phyloP scores from a whole-genome alignment of 2,888 invertebrate species.

The Drosophila conformis region DNA sequence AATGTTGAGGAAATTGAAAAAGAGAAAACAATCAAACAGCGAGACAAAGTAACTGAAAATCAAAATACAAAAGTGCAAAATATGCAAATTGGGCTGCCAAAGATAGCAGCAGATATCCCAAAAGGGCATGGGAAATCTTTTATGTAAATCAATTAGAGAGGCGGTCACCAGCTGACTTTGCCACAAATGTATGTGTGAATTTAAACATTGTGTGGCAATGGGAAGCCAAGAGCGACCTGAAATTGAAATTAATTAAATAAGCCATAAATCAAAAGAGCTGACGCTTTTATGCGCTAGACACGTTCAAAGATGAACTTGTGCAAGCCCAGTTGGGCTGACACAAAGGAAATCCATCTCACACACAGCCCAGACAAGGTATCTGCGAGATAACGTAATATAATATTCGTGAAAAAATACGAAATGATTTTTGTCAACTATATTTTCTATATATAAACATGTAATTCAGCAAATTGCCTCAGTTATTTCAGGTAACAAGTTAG shows the following conservation, averaged over 20 bases:
- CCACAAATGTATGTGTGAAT: conserved; percentile 44
- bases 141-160: conserved; percentile 15
- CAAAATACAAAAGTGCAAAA: conserved; percentile 12
- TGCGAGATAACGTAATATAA: not conserved
- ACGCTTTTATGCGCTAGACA: not conserved
- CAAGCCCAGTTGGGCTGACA: not conserved
- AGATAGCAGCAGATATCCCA: conserved; percentile 10
- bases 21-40: conserved; percentile 17
- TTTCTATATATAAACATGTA: not conserved
- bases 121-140: conserved; percentile 39
- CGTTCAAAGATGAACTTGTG: not conserved
- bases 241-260: conserved; percentile 25
- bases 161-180: conserved; percentile 11
- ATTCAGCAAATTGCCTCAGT: not conserved
- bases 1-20: conserved; percentile 32
- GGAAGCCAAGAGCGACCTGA: not conserved
- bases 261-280: conserved; percentile 30
- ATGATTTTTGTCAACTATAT: not conserved
- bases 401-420: not conserved
- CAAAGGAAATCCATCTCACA: not conserved
- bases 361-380: not conserved
- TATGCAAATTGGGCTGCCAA: conserved; percentile 54
- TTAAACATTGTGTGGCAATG: conserved; percentile 13
- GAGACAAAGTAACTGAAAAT: conserved; percentile 27
- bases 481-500: not conserved